Evolutionary conservation across 1,140 invertebrate genomes (phyloP).

Genomic region (Anagrus nilaparvatae): DNA sequence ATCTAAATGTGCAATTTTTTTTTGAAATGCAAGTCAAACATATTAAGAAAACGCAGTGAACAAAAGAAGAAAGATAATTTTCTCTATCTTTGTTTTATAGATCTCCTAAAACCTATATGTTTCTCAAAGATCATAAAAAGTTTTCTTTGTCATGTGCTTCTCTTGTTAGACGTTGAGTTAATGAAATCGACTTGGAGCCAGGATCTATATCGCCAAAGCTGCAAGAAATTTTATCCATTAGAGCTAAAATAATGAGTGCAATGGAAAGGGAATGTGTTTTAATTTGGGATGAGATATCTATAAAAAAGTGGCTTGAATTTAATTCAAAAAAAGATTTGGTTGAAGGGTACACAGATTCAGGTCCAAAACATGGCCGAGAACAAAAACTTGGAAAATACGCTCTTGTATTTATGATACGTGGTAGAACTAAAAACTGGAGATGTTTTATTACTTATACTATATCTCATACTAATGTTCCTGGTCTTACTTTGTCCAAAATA

Average conservation of each 20-base stretch:
- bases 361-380: too few species aligned
- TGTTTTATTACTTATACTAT: too few species aligned
- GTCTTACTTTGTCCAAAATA: too few species aligned
- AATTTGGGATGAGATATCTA: conserved; percentile 23
- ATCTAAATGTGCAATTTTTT: too few species aligned
- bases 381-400: too few species aligned
- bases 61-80: conserved; percentile 17
- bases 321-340: conserved; percentile 18
- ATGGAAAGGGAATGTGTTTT: conserved; percentile 18
- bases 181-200: neutral
- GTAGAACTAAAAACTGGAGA: too few species aligned
- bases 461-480: too few species aligned
- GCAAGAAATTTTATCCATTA: conserved; percentile 13
- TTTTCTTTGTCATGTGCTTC: neutral
- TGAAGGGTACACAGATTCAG: conserved; percentile 19
- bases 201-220: neutral
- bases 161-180: neutral
- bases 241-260: conserved; percentile 8
- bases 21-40: conserved; percentile 18
- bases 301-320: conserved; percentile 18
- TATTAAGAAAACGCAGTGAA: conserved; percentile 9
- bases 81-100: conserved; percentile 17
- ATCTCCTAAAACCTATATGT: conserved; percentile 15
- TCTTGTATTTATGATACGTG: too few species aligned
- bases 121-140: conserved; percentile 9